These are phyloP conservation scores for Aegithalos caudatus DNA, from an alignment of 2,113 vertebrate genomes.

Conservation along the genomic window DNA sequence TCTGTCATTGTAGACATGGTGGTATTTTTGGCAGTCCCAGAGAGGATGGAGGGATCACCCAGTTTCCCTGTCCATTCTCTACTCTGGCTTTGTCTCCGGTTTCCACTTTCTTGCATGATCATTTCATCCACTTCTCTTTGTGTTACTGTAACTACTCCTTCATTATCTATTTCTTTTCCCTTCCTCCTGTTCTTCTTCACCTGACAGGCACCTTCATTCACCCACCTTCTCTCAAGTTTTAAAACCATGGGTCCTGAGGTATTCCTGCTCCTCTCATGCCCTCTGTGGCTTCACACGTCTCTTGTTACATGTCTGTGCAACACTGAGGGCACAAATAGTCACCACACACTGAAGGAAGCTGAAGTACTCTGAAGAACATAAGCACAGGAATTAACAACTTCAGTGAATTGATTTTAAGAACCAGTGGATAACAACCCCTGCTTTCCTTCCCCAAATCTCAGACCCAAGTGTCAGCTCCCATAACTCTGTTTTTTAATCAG, in stretches of 20 bases:
- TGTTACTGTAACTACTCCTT: neutral
- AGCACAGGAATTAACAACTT: neutral
- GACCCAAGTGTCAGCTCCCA: neutral
- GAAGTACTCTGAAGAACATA: neutral
- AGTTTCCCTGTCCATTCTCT: neutral
- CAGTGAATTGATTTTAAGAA: neutral
- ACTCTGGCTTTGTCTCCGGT: neutral
- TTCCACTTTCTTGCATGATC: neutral
- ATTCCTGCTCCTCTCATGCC: neutral
- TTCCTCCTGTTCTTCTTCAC: neutral
- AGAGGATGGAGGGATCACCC: neutral
- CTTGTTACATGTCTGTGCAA: accelerated
- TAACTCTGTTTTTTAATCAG: neutral
- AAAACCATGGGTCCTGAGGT: neutral
- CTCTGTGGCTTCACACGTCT: neutral
- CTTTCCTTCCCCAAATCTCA: neutral
- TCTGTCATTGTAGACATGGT: neutral
- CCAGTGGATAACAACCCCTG: neutral
- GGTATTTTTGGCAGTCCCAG: neutral
- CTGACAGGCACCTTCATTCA: neutral
- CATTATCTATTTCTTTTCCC: neutral
- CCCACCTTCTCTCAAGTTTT: neutral
- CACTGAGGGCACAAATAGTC: neutral
- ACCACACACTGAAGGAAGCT: neutral
- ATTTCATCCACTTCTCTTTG: neutral